Conservation (phyloP, 2,113 vertebrate genomes). For the Syrrhaptes paradoxus region DNA sequence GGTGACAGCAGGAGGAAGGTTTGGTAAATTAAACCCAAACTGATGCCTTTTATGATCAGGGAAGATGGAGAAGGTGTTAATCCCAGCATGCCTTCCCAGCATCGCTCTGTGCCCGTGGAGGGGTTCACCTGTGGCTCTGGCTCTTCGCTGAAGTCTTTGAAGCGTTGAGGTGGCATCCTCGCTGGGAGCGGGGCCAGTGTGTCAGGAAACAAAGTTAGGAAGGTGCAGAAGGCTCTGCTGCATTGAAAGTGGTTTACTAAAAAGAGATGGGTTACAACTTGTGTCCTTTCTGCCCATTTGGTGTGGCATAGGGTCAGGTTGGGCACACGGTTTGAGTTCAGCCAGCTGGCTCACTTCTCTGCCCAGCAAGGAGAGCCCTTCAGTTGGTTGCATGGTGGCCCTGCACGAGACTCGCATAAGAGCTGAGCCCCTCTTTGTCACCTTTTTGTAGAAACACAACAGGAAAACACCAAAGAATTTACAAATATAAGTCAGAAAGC, state of each 20-base stretch:
- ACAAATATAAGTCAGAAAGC: neutral
- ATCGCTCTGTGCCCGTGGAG: neutral
- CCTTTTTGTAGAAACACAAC: neutral
- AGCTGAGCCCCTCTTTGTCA: neutral
- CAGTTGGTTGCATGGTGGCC: neutral
- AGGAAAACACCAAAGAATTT: neutral
- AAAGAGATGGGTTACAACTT: neutral
- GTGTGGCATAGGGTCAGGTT: neutral
- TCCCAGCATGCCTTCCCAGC: neutral
- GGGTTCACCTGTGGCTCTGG: too few species aligned
- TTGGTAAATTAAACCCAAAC: neutral
- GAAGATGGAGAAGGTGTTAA: neutral
- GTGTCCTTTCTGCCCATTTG: fast-evolving
- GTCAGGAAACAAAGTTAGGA: fast-evolving
- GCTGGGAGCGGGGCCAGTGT: fast-evolving
- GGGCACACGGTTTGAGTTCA: fast-evolving
- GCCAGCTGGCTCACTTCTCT: neutral
- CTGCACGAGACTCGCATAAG: fast-evolving
- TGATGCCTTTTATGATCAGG: too few species aligned
- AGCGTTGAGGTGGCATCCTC: neutral
- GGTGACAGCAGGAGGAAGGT: neutral
- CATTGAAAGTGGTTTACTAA: neutral
- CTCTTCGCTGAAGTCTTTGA: neutral
- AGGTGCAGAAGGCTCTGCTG: neutral
- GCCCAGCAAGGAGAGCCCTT: neutral